phyloP scores from a whole-genome alignment of 2,888 invertebrate genomes.

The Holacanthella duospinosa region DNA sequence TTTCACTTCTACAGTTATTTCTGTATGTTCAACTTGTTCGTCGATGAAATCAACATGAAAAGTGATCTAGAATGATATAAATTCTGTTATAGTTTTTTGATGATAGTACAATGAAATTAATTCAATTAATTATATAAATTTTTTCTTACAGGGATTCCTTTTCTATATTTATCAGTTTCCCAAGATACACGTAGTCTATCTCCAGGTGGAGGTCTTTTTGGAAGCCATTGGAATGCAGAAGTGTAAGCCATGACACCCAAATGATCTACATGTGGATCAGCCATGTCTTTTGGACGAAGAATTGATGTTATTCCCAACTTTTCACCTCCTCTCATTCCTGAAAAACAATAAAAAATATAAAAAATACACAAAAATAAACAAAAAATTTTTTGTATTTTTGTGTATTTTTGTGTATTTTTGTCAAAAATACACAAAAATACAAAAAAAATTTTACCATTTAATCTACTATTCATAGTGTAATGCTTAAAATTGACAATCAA shows the following conservation, averaged over 20 bases:
- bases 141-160: constrained; percentile 30
- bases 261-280: constrained; percentile 88
- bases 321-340: constrained; percentile 52
- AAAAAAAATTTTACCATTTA: too few species aligned
- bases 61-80: constrained; percentile 37
- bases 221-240: constrained; percentile 80
- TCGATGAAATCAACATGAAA: constrained; percentile 44
- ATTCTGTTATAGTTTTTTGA: not conserved
- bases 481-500: too few species aligned
- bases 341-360: constrained; percentile 7
- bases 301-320: constrained; percentile 75
- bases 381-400: too few species aligned
- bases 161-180: constrained; percentile 33
- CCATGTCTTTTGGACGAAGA: constrained; percentile 84
- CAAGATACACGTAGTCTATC: constrained; percentile 69
- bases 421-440: too few species aligned
- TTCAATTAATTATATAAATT: too few species aligned
- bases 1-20: constrained; percentile 63
- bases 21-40: constrained; percentile 58
- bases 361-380: too few species aligned
- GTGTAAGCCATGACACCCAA: constrained; percentile 96
- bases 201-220: constrained; percentile 69
- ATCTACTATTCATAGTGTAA: too few species aligned
- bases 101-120: too few species aligned
- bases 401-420: too few species aligned